Evolutionary conservation across 2,888 invertebrate species (phyloP), one percentile per base, ranked within the genome.

Genomic region (Melinaea marsaeus): DNA sequence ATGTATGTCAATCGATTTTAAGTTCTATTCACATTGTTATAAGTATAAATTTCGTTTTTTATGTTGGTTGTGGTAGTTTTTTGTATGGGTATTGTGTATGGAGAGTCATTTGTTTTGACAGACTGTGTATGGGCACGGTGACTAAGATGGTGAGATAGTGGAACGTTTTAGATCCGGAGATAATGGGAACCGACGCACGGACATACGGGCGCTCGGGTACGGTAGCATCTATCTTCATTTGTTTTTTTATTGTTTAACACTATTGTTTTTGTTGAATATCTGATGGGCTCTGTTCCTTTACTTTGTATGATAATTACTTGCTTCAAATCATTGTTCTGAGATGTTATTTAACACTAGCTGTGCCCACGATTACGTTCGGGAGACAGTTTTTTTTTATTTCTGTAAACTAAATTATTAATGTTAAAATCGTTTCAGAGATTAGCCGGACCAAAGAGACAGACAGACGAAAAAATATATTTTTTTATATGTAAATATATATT

Each of bases 101-200:
- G 75, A 75, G 73, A 74, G 72, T 74, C 80, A 82, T 86, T 83
- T 89, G 86, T 89, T 90, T 88, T 89, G 90, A 90, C 88, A 89
- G 88, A 75, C 81, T 78, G 83, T 86, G 81, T 84, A 80, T 83
- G 84, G 85, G 82, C 81, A 84, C 86, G 80, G 85, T 84, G 85
- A 86, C 87, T 85, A 79, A 84, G 88, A 87, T 88, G 80, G 82
- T 80, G 79, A 80, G 89, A 88, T 88, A 77, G 81, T 82, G 83
- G 77, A 82, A 77, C 86, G 79, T 86, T 88, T 88, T 84, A 88
- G 89, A 90, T 90, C 71, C 69, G 69, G 61, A 80, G 89, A 90
- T 90, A 89, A 82, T 69, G 62, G 13, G 32, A 59, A 62, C 33
- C 70, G 75, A 84, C 80, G 80, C 73, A 81, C 75, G 64, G 79